phyloP scores from a whole-genome alignment of 2,113 vertebrate genomes.

The Cebus imitator region DNA sequence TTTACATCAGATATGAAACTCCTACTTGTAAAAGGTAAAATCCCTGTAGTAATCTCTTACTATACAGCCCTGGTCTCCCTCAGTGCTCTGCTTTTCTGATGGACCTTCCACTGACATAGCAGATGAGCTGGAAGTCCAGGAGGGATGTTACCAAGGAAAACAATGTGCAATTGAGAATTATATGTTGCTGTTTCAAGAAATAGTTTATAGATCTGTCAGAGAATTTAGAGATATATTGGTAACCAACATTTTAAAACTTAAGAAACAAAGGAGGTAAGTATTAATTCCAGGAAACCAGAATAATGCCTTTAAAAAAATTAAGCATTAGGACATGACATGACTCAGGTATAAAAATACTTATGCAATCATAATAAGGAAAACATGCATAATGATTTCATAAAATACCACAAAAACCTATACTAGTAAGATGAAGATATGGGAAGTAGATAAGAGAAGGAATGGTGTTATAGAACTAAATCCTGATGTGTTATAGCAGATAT shows the following conservation, averaged over 20 bases:
- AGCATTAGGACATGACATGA: background rate
- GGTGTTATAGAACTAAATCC: background rate
- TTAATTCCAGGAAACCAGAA: constrained; percentile 9
- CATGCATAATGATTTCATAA: background rate
- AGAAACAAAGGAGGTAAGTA: background rate
- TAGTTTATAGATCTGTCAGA: background rate
- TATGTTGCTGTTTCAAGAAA: background rate
- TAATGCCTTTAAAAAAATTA: background rate
- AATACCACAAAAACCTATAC: background rate
- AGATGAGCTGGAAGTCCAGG: background rate
- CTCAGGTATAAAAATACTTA: background rate
- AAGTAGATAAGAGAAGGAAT: background rate
- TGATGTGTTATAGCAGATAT: background rate
- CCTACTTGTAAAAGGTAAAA: background rate
- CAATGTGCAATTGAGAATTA: background rate
- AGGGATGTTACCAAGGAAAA: background rate
- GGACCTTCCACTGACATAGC: background rate
- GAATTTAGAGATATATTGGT: background rate
- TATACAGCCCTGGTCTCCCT: background rate
- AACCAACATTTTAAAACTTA: constrained; percentile 10
- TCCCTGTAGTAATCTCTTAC: background rate
- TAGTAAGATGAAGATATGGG: background rate
- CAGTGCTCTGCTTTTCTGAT: background rate
- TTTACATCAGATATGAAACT: background rate
- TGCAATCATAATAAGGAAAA: constrained; percentile 19